Evolutionary conservation across 2,888 invertebrate genomes (phyloP).

Genomic region (Thera britannica): DNA sequence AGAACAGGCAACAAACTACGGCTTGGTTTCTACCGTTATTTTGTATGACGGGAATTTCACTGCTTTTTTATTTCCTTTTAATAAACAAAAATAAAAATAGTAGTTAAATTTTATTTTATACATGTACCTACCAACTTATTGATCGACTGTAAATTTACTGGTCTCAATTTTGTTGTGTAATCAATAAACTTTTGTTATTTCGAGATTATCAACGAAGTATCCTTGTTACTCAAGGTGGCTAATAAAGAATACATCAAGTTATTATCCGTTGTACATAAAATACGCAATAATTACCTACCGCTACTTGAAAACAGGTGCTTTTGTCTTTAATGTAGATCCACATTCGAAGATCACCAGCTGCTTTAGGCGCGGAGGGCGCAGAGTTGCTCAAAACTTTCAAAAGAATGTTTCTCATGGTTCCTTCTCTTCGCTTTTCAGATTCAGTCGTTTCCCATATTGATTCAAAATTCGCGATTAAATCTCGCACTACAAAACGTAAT

Average conservation of each 20-base stretch:
- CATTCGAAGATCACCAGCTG: constrained; percentile 91
- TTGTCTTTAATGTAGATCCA: constrained; percentile 91
- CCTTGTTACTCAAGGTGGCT: background rate
- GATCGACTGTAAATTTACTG: no score
- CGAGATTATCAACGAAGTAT: background rate
- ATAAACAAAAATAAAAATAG: no score
- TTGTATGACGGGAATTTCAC: no score
- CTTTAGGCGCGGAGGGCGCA: constrained; percentile 84
- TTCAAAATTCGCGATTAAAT: constrained; percentile 90
- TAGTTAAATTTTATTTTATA: no score
- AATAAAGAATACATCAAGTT: background rate
- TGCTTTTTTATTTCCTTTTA: no score
- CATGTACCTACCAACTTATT: no score
- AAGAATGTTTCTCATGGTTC: constrained; percentile 90
- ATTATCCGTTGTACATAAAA: no score
- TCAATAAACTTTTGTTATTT: no score
- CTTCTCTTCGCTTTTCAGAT: constrained; percentile 90
- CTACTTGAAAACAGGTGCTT: constrained; percentile 81
- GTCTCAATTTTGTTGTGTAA: no score
- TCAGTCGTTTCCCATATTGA: constrained; percentile 92
- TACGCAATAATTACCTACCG: constrained; percentile 73
- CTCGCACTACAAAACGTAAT: constrained; percentile 90
- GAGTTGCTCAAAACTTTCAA: constrained; percentile 88
- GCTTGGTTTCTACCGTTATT: no score
- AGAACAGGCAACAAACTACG: no score